Base-by-base conservation (phyloP, 1,140 invertebrate species). In the Tetramorium alpestre region DNA sequence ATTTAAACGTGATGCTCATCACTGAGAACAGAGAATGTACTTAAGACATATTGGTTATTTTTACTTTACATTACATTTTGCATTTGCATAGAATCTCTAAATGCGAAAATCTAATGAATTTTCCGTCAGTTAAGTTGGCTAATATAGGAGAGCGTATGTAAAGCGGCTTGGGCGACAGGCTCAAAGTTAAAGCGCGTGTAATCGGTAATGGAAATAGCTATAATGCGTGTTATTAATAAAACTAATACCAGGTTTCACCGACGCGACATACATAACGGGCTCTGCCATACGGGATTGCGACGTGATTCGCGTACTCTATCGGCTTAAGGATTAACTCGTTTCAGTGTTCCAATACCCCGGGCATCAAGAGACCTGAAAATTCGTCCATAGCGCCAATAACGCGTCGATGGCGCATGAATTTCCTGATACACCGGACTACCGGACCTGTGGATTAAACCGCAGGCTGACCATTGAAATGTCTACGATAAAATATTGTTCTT, bases 321-420 rank as follows among this genome's bases (percentile, higher is more conserved):
- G 54, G 80, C 80, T 84, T 84, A 84, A 84, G 80, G 69, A 84
- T 84, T 84, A 84, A 84, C 69, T 84, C 69, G 69, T 84, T 82
- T 73, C 54, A 58, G 51, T 47, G 22, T 82, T 62, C 54, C 80
- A 75, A 84, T 84, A 75, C 25, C 69, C 69, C 11, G 11, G 28
- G 38, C 80, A 75, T 75, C 69, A 60, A 44, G 69, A 84, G 54
- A 84, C 80, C 80, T 75, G 80, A 84, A 84, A 84, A 75, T 84
- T 84, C 80, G 41, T 28, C 25, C 44, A 60, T 60, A 75, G 44
- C 69, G 54, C 80, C 80, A 84, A 75, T 84, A 84, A 84, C 65
- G 65, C 80, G 41, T 75, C 69, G 69, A 84, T 84, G 69, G 69
- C 54, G 69, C 44, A 44, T 75, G 69, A 84, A 84, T 84, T 84